Evolutionary conservation across 92 coral and sea anemone genomes (phyloP), one percentile per base, ranked within the genome.

Genomic region (Epizoanthus ramosus): DNA sequence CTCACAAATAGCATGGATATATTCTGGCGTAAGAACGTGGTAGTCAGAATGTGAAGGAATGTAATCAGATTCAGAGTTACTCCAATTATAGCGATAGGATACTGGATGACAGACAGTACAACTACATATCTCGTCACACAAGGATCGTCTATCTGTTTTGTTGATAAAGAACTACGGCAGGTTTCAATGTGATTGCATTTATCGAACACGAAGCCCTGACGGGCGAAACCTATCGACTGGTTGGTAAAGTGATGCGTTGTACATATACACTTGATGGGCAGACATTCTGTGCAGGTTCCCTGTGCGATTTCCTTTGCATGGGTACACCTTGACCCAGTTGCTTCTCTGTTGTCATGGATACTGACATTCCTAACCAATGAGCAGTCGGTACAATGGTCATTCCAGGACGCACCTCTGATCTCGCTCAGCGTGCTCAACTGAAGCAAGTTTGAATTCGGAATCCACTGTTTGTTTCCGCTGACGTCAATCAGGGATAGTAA

Each of bases 351-450:
- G 14, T 31, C 15, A 43, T 41, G 37, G 22, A 60, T 60, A 13
- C 5, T 61, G 5, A 12, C 4, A n/a, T 83, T 85, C 68, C 73
- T 92, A 15, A 91, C 73, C 50, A 91, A 88, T 18, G 76, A 84
- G 23, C 90, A 71, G 57, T 73, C 85, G 21, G 5, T 24, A 37
- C 95, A 92, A 21, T 64, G 37, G 2, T 74, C 33, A 60, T 73
- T 92, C 95, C 95, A 92, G 3, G 91, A 84, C 3, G 81, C 21
- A 3, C 93, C 95, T 22, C 64, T 73, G 18, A 92, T 80, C 7
- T 80, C 83, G 22, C 83, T 76, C 22, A 92, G 87, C 2, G 68
- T 66, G 31, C 75, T 57, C 6, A 75, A 35, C 67, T 65, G 66
- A 6, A 92, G 89, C 14, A 92, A 65, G 74, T 75, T 82, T 7